Evolutionary conservation across 2,888 invertebrate species (phyloP), one percentile per base, ranked within the genome.

Genomic region (Cephus runcator): DNA sequence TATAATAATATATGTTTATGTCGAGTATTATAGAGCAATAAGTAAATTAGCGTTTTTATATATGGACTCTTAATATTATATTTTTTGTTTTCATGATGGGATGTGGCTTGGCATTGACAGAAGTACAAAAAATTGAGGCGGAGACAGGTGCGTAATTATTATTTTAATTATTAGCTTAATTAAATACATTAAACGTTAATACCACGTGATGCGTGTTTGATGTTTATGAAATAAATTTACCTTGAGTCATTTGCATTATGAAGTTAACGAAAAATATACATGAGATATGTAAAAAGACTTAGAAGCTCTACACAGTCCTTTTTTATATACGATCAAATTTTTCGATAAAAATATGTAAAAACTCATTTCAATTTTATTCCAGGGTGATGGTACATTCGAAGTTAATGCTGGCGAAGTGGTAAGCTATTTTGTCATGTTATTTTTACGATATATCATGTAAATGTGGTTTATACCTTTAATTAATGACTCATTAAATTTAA

Each of bases 101-200:
- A 76, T 15, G 56, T 77, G 75, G 80, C 82, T 83, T 80, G 81
- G 83, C 85, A 80, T 84, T 76, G 83, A 87, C 94, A 96, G 96
- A 96, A 96, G 94, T 96, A 96, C 94, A 95, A 96, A 93, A 96
- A 96, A 92, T 93, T 96, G 88, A 94, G 96, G 91, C 93, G 96
- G 91, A 93, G 96, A 92, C 96, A 96, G 95, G 96, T 96, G 94
- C 85, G 88, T 79, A 78, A 73, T 56, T 56, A 75, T 73, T 80
- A 77, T 80, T 78, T 73, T 69, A 73, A 78, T 79, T 76, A 82
- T 81, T 73, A 69, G 12, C 31, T 33, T 4, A 34, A 15, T 71
- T 23, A 36, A 15, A 36, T 36, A 15, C 4, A 36, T 36, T 15
- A 36, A 36, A 36, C 1, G 12, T 12, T 36, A 36, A 15, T 36